Percentiles rank a stretch among this genome's conserved stretches.
Evolutionary conservation across 1,140 invertebrate genomes (phyloP).

Genomic region (Panagrolaimus sp.): DNA sequence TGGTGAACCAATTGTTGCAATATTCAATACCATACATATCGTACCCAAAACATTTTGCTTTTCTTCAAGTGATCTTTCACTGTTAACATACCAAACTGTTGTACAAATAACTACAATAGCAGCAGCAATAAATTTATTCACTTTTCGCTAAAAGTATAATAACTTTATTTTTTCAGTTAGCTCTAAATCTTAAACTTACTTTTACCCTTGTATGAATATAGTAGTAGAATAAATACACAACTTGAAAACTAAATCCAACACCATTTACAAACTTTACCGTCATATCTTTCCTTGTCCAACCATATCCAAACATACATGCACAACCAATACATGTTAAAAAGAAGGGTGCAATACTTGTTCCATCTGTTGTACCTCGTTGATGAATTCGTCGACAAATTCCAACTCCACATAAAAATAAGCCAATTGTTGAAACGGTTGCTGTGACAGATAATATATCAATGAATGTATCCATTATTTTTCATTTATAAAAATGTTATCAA

Average conservation of each 20-base stretch:
- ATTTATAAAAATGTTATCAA: too few species aligned
- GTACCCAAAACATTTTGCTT: conserved; percentile 50
- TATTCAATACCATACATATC: conserved; percentile 57
- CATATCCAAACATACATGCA: conserved; percentile 55
- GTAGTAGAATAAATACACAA: conserved; percentile 52
- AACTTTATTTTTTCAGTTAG: conserved; percentile 9
- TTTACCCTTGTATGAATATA: conserved; percentile 49
- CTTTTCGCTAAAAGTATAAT: conserved; percentile 34
- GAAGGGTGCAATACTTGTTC: conserved; percentile 42
- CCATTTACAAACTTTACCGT: conserved; percentile 51
- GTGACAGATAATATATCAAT: conserved; percentile 45
- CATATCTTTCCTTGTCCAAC: conserved; percentile 36
- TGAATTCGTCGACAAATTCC: conserved; percentile 45
- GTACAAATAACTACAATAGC: conserved; percentile 32
- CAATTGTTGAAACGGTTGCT: conserved; percentile 44
- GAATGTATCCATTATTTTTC: background rate
- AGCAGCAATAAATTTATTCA: conserved; percentile 44
- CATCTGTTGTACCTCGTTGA: conserved; percentile 42
- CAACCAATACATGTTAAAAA: conserved; percentile 49
- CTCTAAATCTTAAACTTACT: conserved; percentile 30
- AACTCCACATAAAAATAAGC: conserved; percentile 45
- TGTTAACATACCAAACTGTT: conserved; percentile 33
- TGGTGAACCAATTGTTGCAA: conserved; percentile 44
- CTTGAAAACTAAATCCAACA: conserved; percentile 50
- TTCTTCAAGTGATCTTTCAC: conserved; percentile 13